These are phyloP conservation scores for Platyrinchus mystaceus DNA, from an alignment of 2,797 vertebrate species.

Conservation along the genomic window DNA sequence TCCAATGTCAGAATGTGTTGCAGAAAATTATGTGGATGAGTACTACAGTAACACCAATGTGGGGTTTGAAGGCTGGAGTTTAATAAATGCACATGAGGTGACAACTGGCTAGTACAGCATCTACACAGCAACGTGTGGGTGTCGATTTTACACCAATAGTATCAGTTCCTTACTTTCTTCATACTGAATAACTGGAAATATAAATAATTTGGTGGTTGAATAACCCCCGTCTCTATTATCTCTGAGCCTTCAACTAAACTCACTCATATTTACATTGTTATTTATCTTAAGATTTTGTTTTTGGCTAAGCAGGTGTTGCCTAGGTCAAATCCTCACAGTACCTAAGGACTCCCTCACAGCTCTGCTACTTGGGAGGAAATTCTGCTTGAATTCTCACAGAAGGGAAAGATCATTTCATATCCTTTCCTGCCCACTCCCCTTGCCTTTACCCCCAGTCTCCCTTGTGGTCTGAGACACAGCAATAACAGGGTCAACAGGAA, in stretches of 20 bases:
- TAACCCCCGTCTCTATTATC: neutral
- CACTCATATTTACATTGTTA: neutral
- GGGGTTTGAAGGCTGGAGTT: conserved; percentile 12
- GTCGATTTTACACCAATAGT: neutral
- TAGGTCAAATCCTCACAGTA: neutral
- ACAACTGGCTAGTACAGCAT: neutral
- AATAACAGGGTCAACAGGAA: accelerated
- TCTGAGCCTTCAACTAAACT: neutral
- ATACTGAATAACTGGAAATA: neutral
- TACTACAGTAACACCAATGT: neutral
- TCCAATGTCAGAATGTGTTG: neutral
- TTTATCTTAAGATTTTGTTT: neutral
- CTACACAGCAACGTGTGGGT: neutral
- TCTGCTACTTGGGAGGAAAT: neutral
- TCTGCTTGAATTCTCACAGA: neutral
- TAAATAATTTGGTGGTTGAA: neutral
- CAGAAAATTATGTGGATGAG: neutral
- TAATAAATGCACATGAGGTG: neutral
- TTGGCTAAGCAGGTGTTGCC: neutral
- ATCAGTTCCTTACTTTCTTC: neutral
- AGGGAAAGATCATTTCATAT: neutral
- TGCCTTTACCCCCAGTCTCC: neutral
- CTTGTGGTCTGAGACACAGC: neutral
- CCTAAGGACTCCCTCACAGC: neutral
- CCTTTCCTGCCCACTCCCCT: neutral